A percentile compares a stretch with the other conserved stretches of the same genome.
Conservation (phyloP, 1,140 invertebrate genomes). For the Pinna nobilis region DNA sequence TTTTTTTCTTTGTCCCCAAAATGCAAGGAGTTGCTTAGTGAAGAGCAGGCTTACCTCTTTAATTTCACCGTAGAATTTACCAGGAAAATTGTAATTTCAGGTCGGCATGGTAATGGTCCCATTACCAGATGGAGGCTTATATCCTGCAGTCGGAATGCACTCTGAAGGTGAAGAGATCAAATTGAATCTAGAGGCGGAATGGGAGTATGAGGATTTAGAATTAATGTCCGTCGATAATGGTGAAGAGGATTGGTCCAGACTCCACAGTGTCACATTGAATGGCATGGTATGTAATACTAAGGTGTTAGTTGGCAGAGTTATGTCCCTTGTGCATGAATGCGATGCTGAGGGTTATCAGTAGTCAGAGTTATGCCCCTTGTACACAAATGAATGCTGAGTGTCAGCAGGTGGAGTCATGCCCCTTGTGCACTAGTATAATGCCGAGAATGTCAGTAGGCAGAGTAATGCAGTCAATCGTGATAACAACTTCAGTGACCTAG, state of each 20-base stretch:
- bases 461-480: too few relatives aligned
- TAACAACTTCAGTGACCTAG: too few relatives aligned
- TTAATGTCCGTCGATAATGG: slow-evolving; percentile 78
- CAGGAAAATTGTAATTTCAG: slow-evolving; percentile 51
- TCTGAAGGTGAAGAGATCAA: slow-evolving; percentile 75
- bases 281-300: slow-evolving; percentile 72
- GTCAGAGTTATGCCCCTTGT: not conserved
- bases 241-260: slow-evolving; percentile 78
- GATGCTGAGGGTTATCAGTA: not conserved
- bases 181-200: slow-evolving; percentile 70
- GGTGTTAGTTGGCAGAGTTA: not conserved
- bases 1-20: not conserved
- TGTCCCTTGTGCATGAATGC: not conserved
- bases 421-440: not conserved
- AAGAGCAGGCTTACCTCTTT: too few relatives aligned
- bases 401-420: not conserved
- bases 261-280: slow-evolving; percentile 78
- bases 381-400: not conserved
- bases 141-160: slow-evolving; percentile 74
- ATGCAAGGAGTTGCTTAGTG: too few relatives aligned
- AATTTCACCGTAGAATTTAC: not conserved
- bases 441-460: too few relatives aligned
- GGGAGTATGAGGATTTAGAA: slow-evolving; percentile 74
- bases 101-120: slow-evolving; percentile 65
- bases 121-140: slow-evolving; percentile 69